Evolutionary conservation across 2,797 vertebrate genomes (phyloP), one percentile per base, ranked within the genome.

Genomic region (Poecilia velifera): DNA sequence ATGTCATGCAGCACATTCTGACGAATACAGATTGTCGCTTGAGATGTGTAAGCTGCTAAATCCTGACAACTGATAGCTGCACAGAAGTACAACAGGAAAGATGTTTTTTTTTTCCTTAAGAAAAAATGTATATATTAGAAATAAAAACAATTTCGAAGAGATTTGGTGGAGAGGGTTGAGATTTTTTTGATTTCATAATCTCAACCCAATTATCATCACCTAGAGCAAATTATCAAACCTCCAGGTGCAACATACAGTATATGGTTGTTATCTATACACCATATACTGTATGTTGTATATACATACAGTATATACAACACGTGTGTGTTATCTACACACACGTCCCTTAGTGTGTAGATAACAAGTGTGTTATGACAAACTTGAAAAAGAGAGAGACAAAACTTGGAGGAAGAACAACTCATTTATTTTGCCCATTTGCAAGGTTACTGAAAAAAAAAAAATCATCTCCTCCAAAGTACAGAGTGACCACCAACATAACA

Each of bases 401-500:
- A 62, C 8, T 34, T 16, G 31, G 14, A 34, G 31, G 31, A 34
- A 31, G 28, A 34, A 7, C 59, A 62, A 62, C 13, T 34, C 14
- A 34, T 31, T 62, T 62, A 3, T 31, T 34, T 62, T 62, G 1
- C 20, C 4, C 8, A 20, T 75, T 59, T 59, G 3, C 46, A 76
- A 80, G 72, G 79, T 77, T 25, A 45, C 28, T 47, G 34, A 34
- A 34, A 75, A 31, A 64, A 64, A 53, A 55, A 72, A 49, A 59
- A 62, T 36, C 5, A 68, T 0, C 64, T 16, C 66, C 39, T 77
- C 13, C 20, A 31, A 71, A 59, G 12, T 62, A 79, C 68, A 72
- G 39, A 80, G 64, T 76, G 76, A 72, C 72, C 73, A 74, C 34
- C 46, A 77, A 49, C 53, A 81, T 71, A 39, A 76, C 49, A 57